Conservation (phyloP, 2,797 vertebrate species). For the Chiloscyllium punctatum region DNA sequence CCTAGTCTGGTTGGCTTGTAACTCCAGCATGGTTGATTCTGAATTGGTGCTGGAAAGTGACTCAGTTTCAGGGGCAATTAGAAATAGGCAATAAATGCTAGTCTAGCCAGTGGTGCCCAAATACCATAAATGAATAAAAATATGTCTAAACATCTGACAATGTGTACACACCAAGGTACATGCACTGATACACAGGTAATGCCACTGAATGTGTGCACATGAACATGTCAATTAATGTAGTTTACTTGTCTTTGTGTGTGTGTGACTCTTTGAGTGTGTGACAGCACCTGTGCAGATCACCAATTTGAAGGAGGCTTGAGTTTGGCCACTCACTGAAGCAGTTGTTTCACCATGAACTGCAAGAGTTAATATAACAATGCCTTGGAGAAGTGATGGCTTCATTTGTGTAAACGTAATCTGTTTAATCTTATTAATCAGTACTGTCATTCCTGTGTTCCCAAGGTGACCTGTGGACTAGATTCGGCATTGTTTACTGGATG, state of each 20-base stretch:
- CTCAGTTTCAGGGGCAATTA: too few relatives aligned
- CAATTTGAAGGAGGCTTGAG: not conserved
- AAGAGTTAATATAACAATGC: not conserved
- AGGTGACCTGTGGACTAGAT: constrained; percentile 20
- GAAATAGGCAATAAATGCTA: too few relatives aligned
- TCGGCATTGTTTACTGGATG: not conserved
- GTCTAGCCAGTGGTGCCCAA: too few relatives aligned
- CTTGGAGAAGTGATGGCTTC: not conserved
- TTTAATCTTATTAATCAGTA: constrained; percentile 34
- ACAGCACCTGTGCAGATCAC: not conserved
- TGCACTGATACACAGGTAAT: too few relatives aligned
- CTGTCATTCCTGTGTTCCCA: not conserved
- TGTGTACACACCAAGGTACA: too few relatives aligned
- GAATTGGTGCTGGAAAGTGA: too few relatives aligned
- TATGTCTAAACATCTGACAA: too few relatives aligned
- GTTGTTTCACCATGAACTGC: not conserved
- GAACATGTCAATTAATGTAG: not conserved
- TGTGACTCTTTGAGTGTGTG: not conserved
- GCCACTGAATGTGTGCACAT: not conserved
- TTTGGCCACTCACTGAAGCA: not conserved
- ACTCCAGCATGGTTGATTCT: too few relatives aligned
- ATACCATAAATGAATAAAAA: too few relatives aligned
- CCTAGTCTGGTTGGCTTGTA: too few relatives aligned
- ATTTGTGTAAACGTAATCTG: not conserved
- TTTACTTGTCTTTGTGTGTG: not conserved